Evolutionary conservation across 1,140 invertebrate species (phyloP).

Genomic region (Aphelinus atriplicis): DNA sequence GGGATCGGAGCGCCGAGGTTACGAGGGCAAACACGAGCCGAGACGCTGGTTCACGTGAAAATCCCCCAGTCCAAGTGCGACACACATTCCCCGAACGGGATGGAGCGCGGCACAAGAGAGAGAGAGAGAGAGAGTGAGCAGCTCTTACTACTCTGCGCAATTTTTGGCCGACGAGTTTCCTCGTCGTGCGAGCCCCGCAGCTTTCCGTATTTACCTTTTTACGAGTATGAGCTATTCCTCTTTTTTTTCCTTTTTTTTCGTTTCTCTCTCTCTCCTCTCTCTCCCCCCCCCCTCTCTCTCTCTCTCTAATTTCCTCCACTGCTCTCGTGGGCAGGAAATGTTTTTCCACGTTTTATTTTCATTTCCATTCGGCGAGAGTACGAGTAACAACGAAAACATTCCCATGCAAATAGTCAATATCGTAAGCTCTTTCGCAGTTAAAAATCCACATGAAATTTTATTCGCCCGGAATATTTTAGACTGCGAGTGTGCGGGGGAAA

Average conservation of each 20-base stretch:
- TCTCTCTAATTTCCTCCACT: not conserved
- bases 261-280: conserved; percentile 1
- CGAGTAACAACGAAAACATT: conserved; percentile 3
- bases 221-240: not conserved
- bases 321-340: no score
- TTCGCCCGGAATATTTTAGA: no score
- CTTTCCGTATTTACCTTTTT: not conserved
- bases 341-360: conserved; percentile 11
- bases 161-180: conserved; percentile 7
- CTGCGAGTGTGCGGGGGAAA: no score
- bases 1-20: no score
- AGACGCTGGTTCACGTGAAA: not conserved
- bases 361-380: not conserved
- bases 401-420: not conserved
- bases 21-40: no score
- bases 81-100: not conserved
- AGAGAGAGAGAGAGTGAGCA: not conserved
- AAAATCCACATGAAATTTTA: no score
- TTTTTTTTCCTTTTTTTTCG: conserved; percentile 2
- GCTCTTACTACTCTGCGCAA: not conserved
- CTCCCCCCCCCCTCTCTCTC: not conserved
- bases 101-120: not conserved
- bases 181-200: not conserved
- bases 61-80: not conserved
- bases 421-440: not conserved